These are phyloP conservation scores for Centropus unirufus DNA, from an alignment of 2,113 vertebrate species.

Conservation along the genomic window DNA sequence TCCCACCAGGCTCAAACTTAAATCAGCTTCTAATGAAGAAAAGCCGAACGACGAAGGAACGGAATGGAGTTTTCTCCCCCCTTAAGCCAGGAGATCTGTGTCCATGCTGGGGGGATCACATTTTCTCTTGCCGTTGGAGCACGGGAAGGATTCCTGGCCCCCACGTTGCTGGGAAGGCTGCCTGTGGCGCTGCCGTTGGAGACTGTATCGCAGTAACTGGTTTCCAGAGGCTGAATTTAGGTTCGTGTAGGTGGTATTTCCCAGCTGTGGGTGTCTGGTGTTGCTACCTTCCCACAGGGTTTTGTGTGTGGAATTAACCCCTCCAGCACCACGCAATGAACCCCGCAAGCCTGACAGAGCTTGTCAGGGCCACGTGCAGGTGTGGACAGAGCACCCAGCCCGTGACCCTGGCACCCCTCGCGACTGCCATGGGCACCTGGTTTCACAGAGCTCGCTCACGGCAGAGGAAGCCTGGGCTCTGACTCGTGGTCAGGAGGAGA, in stretches of 20 bases:
- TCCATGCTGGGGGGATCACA: neutral
- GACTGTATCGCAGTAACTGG: constrained; percentile 50
- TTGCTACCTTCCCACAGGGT: constrained; percentile 48
- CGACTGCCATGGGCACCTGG: neutral
- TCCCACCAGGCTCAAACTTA: neutral
- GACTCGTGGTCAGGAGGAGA: neutral
- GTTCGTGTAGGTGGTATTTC: constrained; percentile 28
- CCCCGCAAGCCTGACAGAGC: neutral
- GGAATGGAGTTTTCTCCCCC: neutral
- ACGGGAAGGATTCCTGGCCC: neutral
- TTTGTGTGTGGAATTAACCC: neutral
- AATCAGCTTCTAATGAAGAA: neutral
- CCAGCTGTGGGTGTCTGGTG: constrained; percentile 39
- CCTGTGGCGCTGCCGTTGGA: constrained; percentile 9
- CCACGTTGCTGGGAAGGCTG: rapidly evolving
- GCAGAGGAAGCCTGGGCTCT: neutral
- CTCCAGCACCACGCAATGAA: neutral
- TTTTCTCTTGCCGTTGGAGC: neutral
- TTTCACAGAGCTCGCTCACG: neutral
- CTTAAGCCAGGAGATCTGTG: neutral
- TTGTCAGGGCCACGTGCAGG: rapidly evolving
- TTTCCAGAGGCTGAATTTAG: constrained; percentile 59
- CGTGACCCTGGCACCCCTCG: rapidly evolving
- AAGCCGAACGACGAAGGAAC: neutral
- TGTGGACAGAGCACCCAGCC: rapidly evolving